A percentile compares a stretch with the other conserved stretches of the same genome.
phyloP scores from a whole-genome alignment of 2,797 vertebrate species.

The Urophycis tenuis region DNA sequence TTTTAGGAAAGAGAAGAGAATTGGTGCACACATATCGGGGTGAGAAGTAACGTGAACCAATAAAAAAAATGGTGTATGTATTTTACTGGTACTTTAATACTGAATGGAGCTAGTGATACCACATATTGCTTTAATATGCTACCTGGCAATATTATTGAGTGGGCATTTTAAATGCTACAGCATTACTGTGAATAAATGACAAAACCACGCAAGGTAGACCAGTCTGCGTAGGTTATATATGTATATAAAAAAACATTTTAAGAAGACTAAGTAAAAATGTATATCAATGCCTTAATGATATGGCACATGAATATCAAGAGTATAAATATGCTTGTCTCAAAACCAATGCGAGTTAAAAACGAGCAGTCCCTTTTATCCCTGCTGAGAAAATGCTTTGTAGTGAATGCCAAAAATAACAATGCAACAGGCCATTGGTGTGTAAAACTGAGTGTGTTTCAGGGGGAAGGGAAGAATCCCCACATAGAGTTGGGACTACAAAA shows the following conservation, averaged over 20 bases:
- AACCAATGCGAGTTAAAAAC: slow-evolving; percentile 5
- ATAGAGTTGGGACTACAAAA: slow-evolving; percentile 9
- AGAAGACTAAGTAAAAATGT: slow-evolving; percentile 19
- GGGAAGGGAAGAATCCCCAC: background rate
- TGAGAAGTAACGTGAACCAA: background rate
- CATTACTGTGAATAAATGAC: slow-evolving; percentile 5
- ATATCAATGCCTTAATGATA: slow-evolving; percentile 38
- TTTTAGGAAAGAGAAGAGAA: slow-evolving; percentile 18
- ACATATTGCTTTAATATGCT: background rate
- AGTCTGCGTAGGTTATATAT: slow-evolving; percentile 1
- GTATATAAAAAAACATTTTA: background rate
- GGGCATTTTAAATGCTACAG: background rate
- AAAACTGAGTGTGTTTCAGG: background rate
- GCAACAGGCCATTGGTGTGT: background rate
- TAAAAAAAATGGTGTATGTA: background rate
- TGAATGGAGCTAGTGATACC: background rate
- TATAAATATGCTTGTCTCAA: background rate
- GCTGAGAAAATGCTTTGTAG: background rate
- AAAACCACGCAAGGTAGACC: background rate
- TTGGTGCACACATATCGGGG: background rate
- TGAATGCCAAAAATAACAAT: background rate
- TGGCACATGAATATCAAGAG: slow-evolving; percentile 43
- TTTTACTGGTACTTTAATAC: background rate
- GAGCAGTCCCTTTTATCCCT: slow-evolving; percentile 12
- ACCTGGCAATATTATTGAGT: slow-evolving; percentile 17